Conservation (phyloP, 2,797 vertebrate genomes). For the Parambassis ranga region DNA sequence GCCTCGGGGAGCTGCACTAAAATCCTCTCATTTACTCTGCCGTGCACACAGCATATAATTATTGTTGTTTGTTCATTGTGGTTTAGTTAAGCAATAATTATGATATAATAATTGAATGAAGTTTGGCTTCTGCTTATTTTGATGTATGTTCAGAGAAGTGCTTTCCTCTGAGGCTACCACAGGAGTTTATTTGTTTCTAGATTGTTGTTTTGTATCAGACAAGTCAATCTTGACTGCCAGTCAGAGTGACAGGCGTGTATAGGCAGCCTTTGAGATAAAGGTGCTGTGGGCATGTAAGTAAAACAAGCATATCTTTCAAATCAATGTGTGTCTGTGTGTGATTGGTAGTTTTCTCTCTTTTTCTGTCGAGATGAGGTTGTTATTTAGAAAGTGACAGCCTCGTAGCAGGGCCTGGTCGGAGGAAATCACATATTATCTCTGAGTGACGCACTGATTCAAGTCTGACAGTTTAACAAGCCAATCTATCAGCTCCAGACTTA, state of each 20-base stretch:
- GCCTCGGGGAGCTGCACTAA: not conserved
- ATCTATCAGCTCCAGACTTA: not conserved
- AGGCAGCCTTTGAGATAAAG: constrained; percentile 56
- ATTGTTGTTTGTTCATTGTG: not conserved
- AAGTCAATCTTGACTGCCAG: constrained; percentile 38
- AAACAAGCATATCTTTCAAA: constrained; percentile 32
- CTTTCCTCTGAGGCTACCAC: not conserved
- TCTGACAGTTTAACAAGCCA: constrained; percentile 35
- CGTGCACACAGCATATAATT: not conserved
- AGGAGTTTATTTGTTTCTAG: constrained; percentile 12
- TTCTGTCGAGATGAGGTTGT: not conserved
- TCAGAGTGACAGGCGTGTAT: constrained; percentile 33
- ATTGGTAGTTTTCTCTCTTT: not conserved
- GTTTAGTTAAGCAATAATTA: not conserved
- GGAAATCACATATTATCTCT: constrained; percentile 17
- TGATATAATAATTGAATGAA: not conserved
- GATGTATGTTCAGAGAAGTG: not conserved
- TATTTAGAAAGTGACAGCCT: constrained; percentile 17
- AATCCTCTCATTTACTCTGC: not conserved
- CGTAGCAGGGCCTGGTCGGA: not conserved
- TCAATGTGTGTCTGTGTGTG: constrained; percentile 3
- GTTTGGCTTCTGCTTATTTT: not conserved
- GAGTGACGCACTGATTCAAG: not conserved
- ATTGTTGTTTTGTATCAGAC: constrained; percentile 27
- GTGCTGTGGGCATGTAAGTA: constrained; percentile 16